A percentile compares a stretch with the other conserved stretches of the same genome.
phyloP scores from a whole-genome alignment of 1,140 invertebrate species.

The Formica selysi region DNA sequence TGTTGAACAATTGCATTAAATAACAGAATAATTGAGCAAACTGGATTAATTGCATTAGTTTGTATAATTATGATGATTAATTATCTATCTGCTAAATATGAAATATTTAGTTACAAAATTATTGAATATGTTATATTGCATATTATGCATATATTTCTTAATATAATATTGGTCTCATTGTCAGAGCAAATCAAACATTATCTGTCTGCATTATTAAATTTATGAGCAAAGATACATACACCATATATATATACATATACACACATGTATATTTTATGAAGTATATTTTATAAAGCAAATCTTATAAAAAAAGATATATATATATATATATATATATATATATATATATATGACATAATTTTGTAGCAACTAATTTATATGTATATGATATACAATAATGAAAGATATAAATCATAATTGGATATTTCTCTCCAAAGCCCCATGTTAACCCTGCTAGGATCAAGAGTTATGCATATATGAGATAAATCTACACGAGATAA shows the following conservation, averaged over 20 bases:
- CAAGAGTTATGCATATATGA: not conserved
- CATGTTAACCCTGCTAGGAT: not conserved
- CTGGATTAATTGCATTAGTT: slow-evolving; percentile 5
- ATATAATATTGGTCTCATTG: not conserved
- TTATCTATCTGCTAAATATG: not conserved
- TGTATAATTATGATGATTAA: slow-evolving; percentile 20
- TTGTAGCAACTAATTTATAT: no score
- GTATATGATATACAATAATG: not conserved
- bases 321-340: no score
- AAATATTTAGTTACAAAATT: slow-evolving; percentile 8
- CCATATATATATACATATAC: no score
- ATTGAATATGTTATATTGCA: no score
- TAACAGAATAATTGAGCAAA: not conserved
- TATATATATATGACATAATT: no score
- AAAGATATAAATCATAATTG: not conserved
- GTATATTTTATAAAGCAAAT: not conserved
- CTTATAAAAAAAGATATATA: no score
- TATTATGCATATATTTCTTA: not conserved
- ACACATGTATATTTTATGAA: not conserved
- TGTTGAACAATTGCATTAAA: not conserved
- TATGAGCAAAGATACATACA: no score
- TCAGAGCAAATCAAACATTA: not conserved
- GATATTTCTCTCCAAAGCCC: not conserved
- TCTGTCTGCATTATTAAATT: no score
- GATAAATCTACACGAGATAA: slow-evolving; percentile 31